phyloP scores from a whole-genome alignment of 2,797 vertebrate species.

The Pseudopleuronectes americanus region DNA sequence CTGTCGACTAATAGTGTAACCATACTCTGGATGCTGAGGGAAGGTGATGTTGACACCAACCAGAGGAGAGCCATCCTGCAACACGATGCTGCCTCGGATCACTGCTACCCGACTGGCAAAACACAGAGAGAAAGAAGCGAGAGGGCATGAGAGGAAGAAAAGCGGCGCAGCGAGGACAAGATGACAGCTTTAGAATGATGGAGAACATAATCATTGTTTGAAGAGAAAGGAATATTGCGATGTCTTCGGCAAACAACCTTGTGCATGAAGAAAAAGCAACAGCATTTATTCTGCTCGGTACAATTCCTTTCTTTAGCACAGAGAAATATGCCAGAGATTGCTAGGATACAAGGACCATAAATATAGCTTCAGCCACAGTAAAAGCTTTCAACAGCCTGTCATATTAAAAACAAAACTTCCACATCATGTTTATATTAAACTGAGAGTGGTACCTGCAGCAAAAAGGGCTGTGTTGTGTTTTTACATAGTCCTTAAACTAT shows the following conservation, averaged over 20 bases:
- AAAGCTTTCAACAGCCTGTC: slow-evolving; percentile 67
- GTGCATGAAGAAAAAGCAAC: slow-evolving; percentile 49
- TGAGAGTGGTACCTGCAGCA: slow-evolving; percentile 49
- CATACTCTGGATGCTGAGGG: slow-evolving; percentile 92
- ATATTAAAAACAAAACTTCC: slow-evolving; percentile 52
- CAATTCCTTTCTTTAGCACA: slow-evolving; percentile 44
- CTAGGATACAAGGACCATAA: slow-evolving; percentile 65
- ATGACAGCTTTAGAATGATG: slow-evolving; percentile 70
- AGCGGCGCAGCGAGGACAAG: slow-evolving; percentile 16
- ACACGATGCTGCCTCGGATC: slow-evolving; percentile 90
- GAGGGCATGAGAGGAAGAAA: slow-evolving; percentile 27
- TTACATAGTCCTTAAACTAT: slow-evolving; percentile 50
- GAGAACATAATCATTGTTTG: slow-evolving; percentile 68
- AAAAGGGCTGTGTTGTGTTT: slow-evolving; percentile 26
- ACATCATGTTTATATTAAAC: slow-evolving; percentile 56
- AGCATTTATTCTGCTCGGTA: slow-evolving; percentile 51
- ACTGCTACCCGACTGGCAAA: slow-evolving; percentile 89
- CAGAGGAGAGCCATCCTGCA: slow-evolving; percentile 91
- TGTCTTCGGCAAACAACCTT: slow-evolving; percentile 61
- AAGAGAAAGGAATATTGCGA: slow-evolving; percentile 61
- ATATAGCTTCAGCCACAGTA: slow-evolving; percentile 67
- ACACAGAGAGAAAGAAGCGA: slow-evolving; percentile 29
- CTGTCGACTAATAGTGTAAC: slow-evolving; percentile 94
- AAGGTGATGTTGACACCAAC: slow-evolving; percentile 98
- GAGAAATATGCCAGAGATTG: slow-evolving; percentile 57